Evolutionary conservation across 2,888 invertebrate genomes (phyloP), one percentile per base, ranked within the genome.

Genomic region (Allolobophora icterica): DNA sequence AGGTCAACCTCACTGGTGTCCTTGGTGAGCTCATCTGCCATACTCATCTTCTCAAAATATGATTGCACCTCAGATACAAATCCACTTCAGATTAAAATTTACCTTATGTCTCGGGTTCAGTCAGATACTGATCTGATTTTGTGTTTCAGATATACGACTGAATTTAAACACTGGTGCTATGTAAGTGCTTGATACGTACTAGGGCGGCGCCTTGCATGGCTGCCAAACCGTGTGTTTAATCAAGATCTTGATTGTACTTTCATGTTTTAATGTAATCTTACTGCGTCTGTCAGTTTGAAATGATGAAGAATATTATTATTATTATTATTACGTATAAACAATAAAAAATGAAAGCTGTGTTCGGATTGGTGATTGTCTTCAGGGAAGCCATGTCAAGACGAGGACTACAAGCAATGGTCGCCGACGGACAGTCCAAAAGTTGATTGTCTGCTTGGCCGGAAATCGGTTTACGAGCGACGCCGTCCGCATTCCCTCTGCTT

Each of bases 331-430:
- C 19, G 13, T 6, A 11, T 8, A n/a, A 71, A n/a, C n/a, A n/a
- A n/a, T n/a, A n/a, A 11, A 2, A n/a, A 71, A 71, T 21, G 45
- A 90, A 83, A 6, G 34, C 33, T 19, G 33, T 58, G 24, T 8
- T 71, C 11, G 30, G 52, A 24, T 71, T 71, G 71, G 30, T 71
- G 71, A n/a, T n/a, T 71, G 71, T n/a, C 71, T 71, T 71, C n/a
- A 71, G 71, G 71, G 71, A 71, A 71, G 71, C 71, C 24, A 92
- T 98, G 97, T 94, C 96, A 96, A 0, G 94, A 96, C 34, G 97
- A 97, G 0, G 98, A 98, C 95, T 98, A 97, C 95, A 98, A 98
- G 95, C 96, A 96, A 94, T 98, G 98, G 98, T 97, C 97, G 4
- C 98, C 98, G 91, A 93, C 87, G 40, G 92, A 93, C 92, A 91